Percentiles rank a stretch among this genome's conserved stretches.
Conservation (phyloP, 2,113 vertebrate genomes). For the Lontra canadensis region DNA sequence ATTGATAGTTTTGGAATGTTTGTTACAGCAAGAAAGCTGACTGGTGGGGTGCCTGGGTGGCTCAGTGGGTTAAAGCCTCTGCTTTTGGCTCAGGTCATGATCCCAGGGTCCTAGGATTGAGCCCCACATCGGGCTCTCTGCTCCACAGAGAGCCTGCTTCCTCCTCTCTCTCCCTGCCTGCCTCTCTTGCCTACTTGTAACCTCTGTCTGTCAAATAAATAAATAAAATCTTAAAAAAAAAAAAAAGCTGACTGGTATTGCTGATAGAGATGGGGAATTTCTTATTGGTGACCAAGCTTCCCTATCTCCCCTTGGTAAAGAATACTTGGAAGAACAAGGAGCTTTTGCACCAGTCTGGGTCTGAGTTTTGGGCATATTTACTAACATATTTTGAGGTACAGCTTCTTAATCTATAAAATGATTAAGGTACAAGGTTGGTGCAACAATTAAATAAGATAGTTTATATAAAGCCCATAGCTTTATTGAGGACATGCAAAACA, state of each 20-base stretch:
- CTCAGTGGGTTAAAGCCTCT: too few species aligned
- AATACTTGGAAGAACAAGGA: neutral
- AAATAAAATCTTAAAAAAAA: too few species aligned
- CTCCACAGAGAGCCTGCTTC: too few species aligned
- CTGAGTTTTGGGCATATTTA: neutral
- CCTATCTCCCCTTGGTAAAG: neutral
- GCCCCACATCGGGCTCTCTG: too few species aligned
- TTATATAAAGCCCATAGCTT: neutral
- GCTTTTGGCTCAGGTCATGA: too few species aligned
- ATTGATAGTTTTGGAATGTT: neutral
- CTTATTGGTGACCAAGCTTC: neutral
- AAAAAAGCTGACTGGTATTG: neutral
- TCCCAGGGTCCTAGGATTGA: too few species aligned
- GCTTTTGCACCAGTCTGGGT: too few species aligned
- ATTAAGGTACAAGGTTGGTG: neutral
- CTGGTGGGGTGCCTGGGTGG: neutral
- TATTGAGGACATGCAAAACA: neutral
- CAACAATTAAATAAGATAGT: neutral
- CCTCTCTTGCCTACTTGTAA: too few species aligned
- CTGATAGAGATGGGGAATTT: neutral
- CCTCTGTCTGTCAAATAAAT: too few species aligned
- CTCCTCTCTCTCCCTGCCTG: too few species aligned
- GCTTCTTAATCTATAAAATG: constrained; percentile 9
- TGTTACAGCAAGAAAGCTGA: neutral
- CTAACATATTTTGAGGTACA: neutral